Evolutionary conservation across 2,888 invertebrate species (phyloP).

Genomic region (Nomada ferruginata): DNA sequence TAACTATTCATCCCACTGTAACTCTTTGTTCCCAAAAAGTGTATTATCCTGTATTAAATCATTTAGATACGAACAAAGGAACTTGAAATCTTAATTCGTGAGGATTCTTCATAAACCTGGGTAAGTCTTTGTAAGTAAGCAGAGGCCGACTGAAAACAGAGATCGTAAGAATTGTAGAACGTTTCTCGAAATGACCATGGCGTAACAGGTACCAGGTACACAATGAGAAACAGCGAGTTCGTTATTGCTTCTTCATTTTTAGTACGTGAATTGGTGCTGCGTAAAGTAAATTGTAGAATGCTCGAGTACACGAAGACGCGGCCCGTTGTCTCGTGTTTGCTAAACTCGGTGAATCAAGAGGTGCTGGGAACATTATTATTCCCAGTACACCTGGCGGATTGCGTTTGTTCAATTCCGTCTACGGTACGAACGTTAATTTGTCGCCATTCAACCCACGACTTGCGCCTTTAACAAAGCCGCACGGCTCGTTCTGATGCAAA

Average conservation of each 20-base stretch:
- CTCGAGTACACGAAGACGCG: neutral
- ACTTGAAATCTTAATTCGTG: too few relatives aligned
- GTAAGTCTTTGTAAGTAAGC: too few relatives aligned
- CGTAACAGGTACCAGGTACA: too few relatives aligned
- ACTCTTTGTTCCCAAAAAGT: too few relatives aligned
- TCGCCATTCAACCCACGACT: constrained; percentile 21
- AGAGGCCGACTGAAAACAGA: too few relatives aligned
- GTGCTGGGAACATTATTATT: constrained; percentile 10
- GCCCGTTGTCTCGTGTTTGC: neutral
- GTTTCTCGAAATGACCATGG: too few relatives aligned
- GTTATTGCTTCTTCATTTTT: neutral
- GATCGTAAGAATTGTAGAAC: too few relatives aligned
- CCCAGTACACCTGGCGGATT: constrained; percentile 14
- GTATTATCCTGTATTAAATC: too few relatives aligned
- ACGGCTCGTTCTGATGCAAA: constrained; percentile 33
- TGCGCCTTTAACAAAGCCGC: constrained; percentile 12
- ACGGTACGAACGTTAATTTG: constrained; percentile 28
- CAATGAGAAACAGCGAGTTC: too few relatives aligned
- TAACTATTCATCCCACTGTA: too few relatives aligned
- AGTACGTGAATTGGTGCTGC: neutral
- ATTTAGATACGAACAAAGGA: too few relatives aligned
- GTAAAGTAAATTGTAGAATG: neutral
- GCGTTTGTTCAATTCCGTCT: neutral
- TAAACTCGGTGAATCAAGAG: constrained; percentile 4
- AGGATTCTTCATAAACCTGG: too few relatives aligned